Percentiles rank a stretch among this genome's conserved stretches.
These are phyloP conservation scores for Pimpla rufipes DNA, from an alignment of 2,888 invertebrate genomes.

Conservation along the genomic window DNA sequence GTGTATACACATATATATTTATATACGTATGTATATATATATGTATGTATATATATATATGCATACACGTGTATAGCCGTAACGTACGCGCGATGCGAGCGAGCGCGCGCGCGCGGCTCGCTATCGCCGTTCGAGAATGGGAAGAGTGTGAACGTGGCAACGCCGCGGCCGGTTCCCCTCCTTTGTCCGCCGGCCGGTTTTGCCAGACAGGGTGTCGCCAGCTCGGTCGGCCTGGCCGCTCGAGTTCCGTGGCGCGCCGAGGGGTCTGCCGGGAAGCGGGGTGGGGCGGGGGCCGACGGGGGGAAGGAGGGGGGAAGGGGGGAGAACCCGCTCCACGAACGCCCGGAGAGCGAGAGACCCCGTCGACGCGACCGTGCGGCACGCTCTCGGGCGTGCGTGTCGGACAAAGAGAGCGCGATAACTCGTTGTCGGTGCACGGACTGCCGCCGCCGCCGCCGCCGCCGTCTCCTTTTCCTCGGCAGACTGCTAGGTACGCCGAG, in stretches of 20 bases:
- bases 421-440: slow-evolving; percentile 43
- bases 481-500: slow-evolving; percentile 14
- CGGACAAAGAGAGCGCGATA: slow-evolving; percentile 25
- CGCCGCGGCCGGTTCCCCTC: slow-evolving; percentile 79
- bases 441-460: slow-evolving; percentile 11
- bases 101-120: slow-evolving; percentile 9
- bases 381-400: background rate
- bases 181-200: slow-evolving; percentile 88
- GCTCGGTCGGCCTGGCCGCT: slow-evolving; percentile 91
- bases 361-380: slow-evolving; percentile 11
- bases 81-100: slow-evolving; percentile 24
- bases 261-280: slow-evolving; percentile 64
- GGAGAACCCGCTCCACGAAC: slow-evolving; percentile 39
- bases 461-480: slow-evolving; percentile 41
- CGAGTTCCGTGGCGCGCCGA: slow-evolving; percentile 72
- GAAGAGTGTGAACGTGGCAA: slow-evolving; percentile 72
- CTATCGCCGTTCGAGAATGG: slow-evolving; percentile 42
- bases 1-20: slow-evolving; percentile 12
- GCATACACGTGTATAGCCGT: background rate
- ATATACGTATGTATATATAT: slow-evolving; percentile 17
- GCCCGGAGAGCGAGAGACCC: slow-evolving; percentile 57
- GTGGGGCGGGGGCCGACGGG: slow-evolving; percentile 55
- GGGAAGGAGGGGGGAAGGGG: slow-evolving; percentile 43
- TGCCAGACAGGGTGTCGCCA: slow-evolving; percentile 98
- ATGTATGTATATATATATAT: background rate